Conservation (phyloP, 2,888 invertebrate genomes). For the Philaethria dido region DNA sequence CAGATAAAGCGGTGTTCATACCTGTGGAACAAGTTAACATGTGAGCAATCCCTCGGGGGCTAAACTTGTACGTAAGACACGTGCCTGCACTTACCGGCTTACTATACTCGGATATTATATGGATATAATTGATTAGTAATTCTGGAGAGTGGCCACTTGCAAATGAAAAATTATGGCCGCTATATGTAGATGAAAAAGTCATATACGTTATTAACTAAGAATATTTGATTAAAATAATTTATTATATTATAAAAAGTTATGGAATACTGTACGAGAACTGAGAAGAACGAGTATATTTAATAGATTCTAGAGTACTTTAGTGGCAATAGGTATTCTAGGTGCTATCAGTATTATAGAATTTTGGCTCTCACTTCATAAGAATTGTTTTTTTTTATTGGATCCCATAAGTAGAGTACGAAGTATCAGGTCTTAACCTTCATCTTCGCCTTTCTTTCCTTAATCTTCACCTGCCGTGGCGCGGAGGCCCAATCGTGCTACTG, state of each 20-base stretch:
- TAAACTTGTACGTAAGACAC: slow-evolving; percentile 44
- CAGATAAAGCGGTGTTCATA: slow-evolving; percentile 43
- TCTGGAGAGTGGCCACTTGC: slow-evolving; percentile 28
- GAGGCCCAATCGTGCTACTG: no score
- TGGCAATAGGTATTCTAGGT: no score
- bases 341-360: no score
- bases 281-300: no score
- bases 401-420: no score
- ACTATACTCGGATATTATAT: slow-evolving; percentile 39
- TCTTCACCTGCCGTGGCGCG: no score
- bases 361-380: no score
- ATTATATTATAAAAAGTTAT: not conserved
- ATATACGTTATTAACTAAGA: not conserved
- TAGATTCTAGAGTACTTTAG: no score
- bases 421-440: no score
- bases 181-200: not conserved
- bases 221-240: not conserved
- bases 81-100: slow-evolving; percentile 44
- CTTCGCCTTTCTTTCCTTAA: no score
- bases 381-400: no score
- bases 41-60: slow-evolving; percentile 44
- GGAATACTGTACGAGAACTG: no score
- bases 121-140: slow-evolving; percentile 35
- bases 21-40: slow-evolving; percentile 47
- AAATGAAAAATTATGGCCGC: slow-evolving; percentile 12